Evolutionary conservation across 2,888 invertebrate species (phyloP), one percentile per base, ranked within the genome.

Genomic region (Tetragonisca angustula): DNA sequence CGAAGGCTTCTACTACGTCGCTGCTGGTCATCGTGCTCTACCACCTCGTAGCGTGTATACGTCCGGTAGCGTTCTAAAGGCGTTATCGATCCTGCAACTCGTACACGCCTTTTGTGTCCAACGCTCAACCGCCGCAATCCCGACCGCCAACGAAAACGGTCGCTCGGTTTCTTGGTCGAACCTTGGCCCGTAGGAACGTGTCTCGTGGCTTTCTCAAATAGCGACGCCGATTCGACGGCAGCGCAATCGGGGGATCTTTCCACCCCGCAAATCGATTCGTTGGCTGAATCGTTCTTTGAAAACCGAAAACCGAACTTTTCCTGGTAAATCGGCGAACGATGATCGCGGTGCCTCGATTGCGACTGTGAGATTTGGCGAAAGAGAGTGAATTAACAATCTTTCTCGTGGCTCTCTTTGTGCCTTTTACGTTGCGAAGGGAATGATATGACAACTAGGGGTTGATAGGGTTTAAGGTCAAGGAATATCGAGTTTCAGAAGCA

Each of bases 31-130:
- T 68, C 83, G 69, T 17, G 72, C 67, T 70, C 13, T 70, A 64
- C 69, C 69, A 67, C 61, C 68, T 50, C 74, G 74, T 43, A 67
- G 36, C 56, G 50, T 64, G 52, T 73, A 61, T 17, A 74, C 74
- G 77, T 84, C 77, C 83, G 78, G 74, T 74, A 72, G 83, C 72
- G 75, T 75, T 75, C 68, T 64, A 76, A 84, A 84, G 79, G 83
- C 84, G 79, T 79, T 84, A 84, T 84, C 84, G 84, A 84, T 84
- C 84, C 83, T 72, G 70, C 43, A 24, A 84, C 83, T 59, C n/a
- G 56, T 19, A 27, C 61, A 69, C 75, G 76, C 83, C 79, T 83
- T 27, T 84, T 83, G 68, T 76, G 79, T 69, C 24, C 27, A 32
- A 19, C 64, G 68, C 71, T 79, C 69, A 24, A 68, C 6, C n/a